phyloP scores from a whole-genome alignment of 2,113 vertebrate genomes.

The Albula glossodonta region DNA sequence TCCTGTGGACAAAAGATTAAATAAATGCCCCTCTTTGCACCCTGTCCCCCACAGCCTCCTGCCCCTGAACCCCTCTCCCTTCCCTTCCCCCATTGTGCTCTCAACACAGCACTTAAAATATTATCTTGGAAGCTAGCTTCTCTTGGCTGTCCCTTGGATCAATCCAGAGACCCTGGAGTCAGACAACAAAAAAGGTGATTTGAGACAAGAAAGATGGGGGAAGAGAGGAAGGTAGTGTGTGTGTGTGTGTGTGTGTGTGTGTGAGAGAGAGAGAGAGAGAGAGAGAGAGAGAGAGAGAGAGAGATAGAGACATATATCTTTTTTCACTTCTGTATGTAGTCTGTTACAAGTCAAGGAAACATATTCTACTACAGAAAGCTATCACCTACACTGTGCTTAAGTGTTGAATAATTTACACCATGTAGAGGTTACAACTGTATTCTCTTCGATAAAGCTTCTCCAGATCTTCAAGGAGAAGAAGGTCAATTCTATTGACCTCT shows the following conservation, averaged over 20 bases:
- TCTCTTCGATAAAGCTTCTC: too few species aligned
- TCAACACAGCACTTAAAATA: conserved; percentile 21
- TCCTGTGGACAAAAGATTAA: conserved; percentile 70
- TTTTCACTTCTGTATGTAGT: too few species aligned
- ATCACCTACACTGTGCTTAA: too few species aligned
- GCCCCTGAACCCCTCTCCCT: neutral
- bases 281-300: too few species aligned
- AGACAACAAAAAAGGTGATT: neutral
- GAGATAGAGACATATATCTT: too few species aligned
- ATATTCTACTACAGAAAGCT: too few species aligned
- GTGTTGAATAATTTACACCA: too few species aligned
- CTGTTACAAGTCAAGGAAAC: too few species aligned
- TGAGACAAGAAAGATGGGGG: neutral
- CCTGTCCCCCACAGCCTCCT: neutral
- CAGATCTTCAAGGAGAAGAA: too few species aligned
- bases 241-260: neutral
- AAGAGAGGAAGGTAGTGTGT: neutral
- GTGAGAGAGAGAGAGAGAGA: too few species aligned
- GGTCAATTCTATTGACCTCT: too few species aligned
- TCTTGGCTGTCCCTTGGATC: neutral
- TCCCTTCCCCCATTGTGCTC: neutral
- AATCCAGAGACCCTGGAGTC: neutral
- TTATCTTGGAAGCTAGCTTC: conserved; percentile 13
- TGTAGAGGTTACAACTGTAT: too few species aligned
- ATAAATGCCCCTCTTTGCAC: neutral